Base-by-base conservation (phyloP, 2,888 invertebrate species). In the Thera britannica region DNA sequence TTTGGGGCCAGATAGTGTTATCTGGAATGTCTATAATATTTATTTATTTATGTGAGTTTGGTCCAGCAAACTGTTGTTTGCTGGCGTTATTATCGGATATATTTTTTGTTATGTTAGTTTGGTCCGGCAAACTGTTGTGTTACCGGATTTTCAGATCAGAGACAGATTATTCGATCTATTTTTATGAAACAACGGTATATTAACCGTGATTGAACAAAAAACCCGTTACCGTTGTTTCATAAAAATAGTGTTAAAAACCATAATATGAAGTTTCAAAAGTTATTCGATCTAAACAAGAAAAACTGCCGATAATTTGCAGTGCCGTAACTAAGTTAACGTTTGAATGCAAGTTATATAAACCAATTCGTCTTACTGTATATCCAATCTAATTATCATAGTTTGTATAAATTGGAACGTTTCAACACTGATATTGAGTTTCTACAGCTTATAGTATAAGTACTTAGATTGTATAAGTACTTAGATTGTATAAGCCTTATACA, bases 251-350 rank as follows among this genome's bases (percentile, higher is more conserved):
- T n/a, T n/a, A 23, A 23, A 23, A 23, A 23, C 23, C 23, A 23
- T 1, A 23, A 23, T 23, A n/a, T n/a, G n/a, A n/a, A 23, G 23
- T 23, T 23, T 23, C 23, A 23, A 23, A 23, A 23, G 23, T 23
- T 23, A 23, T 0, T 23, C 23, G 23, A 23, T 23, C 23, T 23
- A 23, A 57, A 55, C 36, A 55, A 58, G 23, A 58, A 48, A 49
- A 58, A 58, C 58, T 54, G 64, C 58, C 34, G 34, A 9, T 60
- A 60, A 62, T 62, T 55, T 63, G 56, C 56, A 62, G 58, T 62
- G 67, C 59, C 56, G 59, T 60, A 58, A 64, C 57, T 38, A 61
- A 48, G 62, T 48, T 54, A 44, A 60, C 23, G 35, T 60, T 60
- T 56, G 34, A 56, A 23, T 57, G 34, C n/a, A 38, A 58, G 41